Evolutionary conservation across 2,888 invertebrate genomes (phyloP).

Genomic region (Thelaira solivaga): DNA sequence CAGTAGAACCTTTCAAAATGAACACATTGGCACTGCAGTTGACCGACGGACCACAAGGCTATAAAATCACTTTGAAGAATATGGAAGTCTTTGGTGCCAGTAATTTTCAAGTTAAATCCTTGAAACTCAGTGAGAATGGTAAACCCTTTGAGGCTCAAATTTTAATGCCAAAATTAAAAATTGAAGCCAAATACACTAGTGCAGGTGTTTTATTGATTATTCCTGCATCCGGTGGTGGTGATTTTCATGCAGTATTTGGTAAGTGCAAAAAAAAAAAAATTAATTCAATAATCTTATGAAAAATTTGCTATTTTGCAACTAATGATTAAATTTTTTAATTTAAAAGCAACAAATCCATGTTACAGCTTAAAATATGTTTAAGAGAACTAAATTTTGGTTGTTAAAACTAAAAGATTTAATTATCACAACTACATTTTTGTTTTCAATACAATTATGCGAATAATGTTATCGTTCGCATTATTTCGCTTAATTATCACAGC

Average conservation of each 20-base stretch:
- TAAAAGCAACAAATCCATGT: too few relatives aligned
- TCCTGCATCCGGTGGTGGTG: slow-evolving; percentile 84
- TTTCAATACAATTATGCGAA: too few relatives aligned
- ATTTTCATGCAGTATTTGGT: slow-evolving; percentile 82
- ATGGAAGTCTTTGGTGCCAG: slow-evolving; percentile 82
- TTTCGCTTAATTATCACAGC: too few relatives aligned
- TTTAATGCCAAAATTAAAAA: slow-evolving; percentile 81
- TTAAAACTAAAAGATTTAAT: too few relatives aligned
- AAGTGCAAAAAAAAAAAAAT: slow-evolving; percentile 65
- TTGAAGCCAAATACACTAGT: slow-evolving; percentile 83
- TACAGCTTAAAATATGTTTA: too few relatives aligned
- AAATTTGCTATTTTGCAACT: too few relatives aligned
- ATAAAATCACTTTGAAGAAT: slow-evolving; percentile 80
- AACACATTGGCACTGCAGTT: slow-evolving; percentile 80
- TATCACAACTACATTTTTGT: too few relatives aligned
- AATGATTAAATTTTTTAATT: too few relatives aligned
- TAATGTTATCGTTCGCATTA: too few relatives aligned
- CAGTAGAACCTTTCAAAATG: slow-evolving; percentile 83
- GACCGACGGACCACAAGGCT: slow-evolving; percentile 80
- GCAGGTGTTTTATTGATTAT: slow-evolving; percentile 84
- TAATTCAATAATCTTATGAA: too few relatives aligned
- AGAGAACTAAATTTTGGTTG: too few relatives aligned
- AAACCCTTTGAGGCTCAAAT: slow-evolving; percentile 83
- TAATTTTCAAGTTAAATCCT: slow-evolving; percentile 79
- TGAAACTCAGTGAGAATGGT: slow-evolving; percentile 80